Conservation (phyloP, 2,888 invertebrate species). For the Noctua pronuba region DNA sequence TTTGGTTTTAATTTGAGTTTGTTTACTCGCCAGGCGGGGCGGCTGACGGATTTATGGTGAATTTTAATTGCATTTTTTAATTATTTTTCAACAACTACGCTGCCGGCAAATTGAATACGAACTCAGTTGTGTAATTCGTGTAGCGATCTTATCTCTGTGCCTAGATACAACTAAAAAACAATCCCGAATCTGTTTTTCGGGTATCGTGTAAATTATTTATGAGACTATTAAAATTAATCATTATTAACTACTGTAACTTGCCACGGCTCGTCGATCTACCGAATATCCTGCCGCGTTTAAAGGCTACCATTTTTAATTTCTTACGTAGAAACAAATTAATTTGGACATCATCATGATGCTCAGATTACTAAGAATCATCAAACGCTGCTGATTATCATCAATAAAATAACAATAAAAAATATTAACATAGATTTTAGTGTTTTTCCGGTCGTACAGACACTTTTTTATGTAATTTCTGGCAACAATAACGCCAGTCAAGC, state of each 20-base stretch:
- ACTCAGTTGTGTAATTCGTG: conserved; percentile 69
- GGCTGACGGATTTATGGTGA: conserved; percentile 86
- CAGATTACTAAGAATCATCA: conserved; percentile 32
- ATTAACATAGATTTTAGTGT: conserved; percentile 50
- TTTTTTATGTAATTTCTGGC: conserved; percentile 51
- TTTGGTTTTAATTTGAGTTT: conserved; percentile 78
- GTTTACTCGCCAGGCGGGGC: conserved; percentile 84
- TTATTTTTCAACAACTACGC: conserved; percentile 87
- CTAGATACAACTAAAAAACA: conserved; percentile 64
- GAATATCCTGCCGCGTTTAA: conserved; percentile 46
- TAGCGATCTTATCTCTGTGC: conserved; percentile 80
- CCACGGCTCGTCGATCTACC: conserved; percentile 43
- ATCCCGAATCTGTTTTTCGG: conserved; percentile 60
- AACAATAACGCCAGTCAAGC: conserved; percentile 26
- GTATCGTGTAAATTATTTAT: conserved; percentile 62
- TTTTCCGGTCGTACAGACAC: conserved; percentile 39
- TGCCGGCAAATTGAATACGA: conserved; percentile 86
- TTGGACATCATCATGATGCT: conserved; percentile 23
- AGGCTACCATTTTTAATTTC: conserved; percentile 28
- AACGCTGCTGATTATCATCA: conserved; percentile 46
- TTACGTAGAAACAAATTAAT: conserved; percentile 36
- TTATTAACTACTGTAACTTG: conserved; percentile 46
- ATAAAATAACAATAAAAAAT: conserved; percentile 60
- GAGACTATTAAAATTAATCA: conserved; percentile 59
- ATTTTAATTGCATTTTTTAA: conserved; percentile 89